A percentile compares a stretch with the other conserved stretches of the same genome.
phyloP scores from a whole-genome alignment of 2,797 vertebrate species.

The Leuciscus waleckii region DNA sequence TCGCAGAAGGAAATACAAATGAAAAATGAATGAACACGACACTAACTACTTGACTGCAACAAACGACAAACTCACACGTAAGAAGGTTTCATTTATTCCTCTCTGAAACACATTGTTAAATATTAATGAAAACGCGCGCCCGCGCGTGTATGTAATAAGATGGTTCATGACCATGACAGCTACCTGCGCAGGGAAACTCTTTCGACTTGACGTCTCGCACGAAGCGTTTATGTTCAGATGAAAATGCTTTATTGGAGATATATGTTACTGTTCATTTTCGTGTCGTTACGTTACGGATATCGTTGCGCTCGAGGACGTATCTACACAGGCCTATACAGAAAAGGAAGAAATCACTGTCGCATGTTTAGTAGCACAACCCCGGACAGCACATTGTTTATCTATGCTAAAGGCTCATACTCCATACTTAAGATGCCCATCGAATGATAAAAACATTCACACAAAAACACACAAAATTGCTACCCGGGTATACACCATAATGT shows the following conservation, averaged over 20 bases:
- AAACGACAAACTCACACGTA: not conserved
- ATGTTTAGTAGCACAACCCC: not conserved
- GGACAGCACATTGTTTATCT: not conserved
- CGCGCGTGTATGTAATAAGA: not conserved
- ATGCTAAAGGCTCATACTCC: not conserved
- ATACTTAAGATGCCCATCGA: not conserved
- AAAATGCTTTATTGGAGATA: not conserved
- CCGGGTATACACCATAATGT: not conserved
- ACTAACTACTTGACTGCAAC: not conserved
- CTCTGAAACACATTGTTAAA: not conserved
- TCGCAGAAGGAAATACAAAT: constrained; percentile 8
- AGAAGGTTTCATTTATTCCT: not conserved
- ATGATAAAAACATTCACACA: too few species aligned
- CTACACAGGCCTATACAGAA: not conserved
- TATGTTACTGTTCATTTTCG: not conserved
- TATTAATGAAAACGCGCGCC: not conserved
- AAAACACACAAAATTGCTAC: too few species aligned
- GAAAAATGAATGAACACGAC: not conserved
- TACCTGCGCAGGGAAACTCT: constrained; percentile 13
- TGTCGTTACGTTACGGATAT: not conserved
- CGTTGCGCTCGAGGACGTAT: not conserved
- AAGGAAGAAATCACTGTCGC: not conserved
- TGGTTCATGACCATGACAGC: not conserved
- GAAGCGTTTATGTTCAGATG: not conserved
- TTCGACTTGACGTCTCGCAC: not conserved